Conservation (phyloP, 1,140 invertebrate species). For the Apocrypta bakeri region DNA sequence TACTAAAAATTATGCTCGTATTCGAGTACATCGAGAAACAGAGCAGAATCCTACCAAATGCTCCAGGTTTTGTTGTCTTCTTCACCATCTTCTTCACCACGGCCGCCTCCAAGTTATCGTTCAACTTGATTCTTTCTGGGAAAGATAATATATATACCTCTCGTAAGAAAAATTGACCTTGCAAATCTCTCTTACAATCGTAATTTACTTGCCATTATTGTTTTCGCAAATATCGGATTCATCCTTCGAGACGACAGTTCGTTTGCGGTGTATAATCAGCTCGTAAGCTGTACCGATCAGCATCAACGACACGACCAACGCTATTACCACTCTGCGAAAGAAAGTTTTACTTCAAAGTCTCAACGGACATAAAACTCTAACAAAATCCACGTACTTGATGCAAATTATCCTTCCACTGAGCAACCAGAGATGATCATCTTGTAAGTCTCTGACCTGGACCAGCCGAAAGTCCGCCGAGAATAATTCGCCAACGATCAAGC, state of each 20-base stretch:
- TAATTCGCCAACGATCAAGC: conserved; percentile 58
- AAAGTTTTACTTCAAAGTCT: not conserved
- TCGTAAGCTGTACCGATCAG: conserved; percentile 64
- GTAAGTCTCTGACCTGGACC: conserved; percentile 59
- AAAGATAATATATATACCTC: not conserved
- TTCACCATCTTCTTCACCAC: conserved; percentile 49
- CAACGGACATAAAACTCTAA: not conserved
- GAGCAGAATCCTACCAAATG: conserved; percentile 43
- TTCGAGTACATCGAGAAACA: conserved; percentile 73
- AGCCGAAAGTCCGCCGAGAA: conserved; percentile 62
- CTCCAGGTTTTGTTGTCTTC: not conserved
- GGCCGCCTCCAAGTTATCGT: conserved; percentile 39
- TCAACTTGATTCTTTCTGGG: conserved; percentile 21
- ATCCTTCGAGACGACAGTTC: not conserved
- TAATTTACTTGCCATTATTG: too few relatives aligned
- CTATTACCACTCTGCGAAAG: conserved; percentile 54
- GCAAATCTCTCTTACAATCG: too few relatives aligned
- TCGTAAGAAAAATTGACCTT: too few relatives aligned
- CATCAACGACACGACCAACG: conserved; percentile 48
- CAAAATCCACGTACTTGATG: conserved; percentile 49
- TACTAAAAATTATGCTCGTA: conserved; percentile 63
- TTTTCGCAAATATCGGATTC: conserved; percentile 54
- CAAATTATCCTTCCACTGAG: conserved; percentile 38
- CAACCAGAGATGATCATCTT: conserved; percentile 61
- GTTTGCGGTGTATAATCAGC: conserved; percentile 57